These are phyloP conservation scores for Ecliptopera silaceata DNA, from an alignment of 2,888 invertebrate genomes.

Conservation along the genomic window DNA sequence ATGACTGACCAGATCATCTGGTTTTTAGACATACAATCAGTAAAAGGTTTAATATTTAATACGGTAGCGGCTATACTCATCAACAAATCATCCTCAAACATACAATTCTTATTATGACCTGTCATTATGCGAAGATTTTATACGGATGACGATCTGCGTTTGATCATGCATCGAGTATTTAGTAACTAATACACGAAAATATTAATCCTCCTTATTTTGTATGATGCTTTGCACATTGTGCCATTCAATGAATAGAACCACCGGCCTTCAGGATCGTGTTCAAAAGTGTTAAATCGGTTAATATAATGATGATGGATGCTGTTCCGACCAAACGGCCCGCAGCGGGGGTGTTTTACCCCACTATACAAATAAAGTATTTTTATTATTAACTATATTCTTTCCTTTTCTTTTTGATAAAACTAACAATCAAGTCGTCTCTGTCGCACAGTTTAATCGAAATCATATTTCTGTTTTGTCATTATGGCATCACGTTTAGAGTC, in stretches of 20 bases:
- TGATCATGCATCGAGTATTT: slow-evolving; percentile 2
- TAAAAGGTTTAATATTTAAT: no score
- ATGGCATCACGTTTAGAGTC: slow-evolving; percentile 80
- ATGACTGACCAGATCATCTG: background rate
- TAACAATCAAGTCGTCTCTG: slow-evolving; percentile 56
- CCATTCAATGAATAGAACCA: slow-evolving; percentile 53
- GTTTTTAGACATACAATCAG: no score
- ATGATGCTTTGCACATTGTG: slow-evolving; percentile 44
- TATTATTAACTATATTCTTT: slow-evolving; percentile 77
- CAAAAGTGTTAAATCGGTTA: slow-evolving; percentile 83
- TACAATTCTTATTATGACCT: background rate
- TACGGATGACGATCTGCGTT: slow-evolving; percentile 37
- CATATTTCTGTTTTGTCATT: slow-evolving; percentile 84
- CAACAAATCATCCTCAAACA: background rate
- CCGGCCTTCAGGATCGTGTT: slow-evolving; percentile 73
- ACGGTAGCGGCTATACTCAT: background rate
- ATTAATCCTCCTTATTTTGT: slow-evolving; percentile 34
- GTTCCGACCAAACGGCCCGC: slow-evolving; percentile 78
- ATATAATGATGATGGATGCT: slow-evolving; percentile 82
- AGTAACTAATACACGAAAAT: slow-evolving; percentile 40
- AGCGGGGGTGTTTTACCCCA: slow-evolving; percentile 83
- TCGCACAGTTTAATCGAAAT: slow-evolving; percentile 80
- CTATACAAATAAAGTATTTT: slow-evolving; percentile 83
- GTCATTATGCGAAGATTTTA: background rate
- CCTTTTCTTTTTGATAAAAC: slow-evolving; percentile 60